Percentiles rank a stretch among this genome's conserved stretches.
Evolutionary conservation across 2,888 invertebrate species (phyloP).

Genomic region (Mythimna ferrago): DNA sequence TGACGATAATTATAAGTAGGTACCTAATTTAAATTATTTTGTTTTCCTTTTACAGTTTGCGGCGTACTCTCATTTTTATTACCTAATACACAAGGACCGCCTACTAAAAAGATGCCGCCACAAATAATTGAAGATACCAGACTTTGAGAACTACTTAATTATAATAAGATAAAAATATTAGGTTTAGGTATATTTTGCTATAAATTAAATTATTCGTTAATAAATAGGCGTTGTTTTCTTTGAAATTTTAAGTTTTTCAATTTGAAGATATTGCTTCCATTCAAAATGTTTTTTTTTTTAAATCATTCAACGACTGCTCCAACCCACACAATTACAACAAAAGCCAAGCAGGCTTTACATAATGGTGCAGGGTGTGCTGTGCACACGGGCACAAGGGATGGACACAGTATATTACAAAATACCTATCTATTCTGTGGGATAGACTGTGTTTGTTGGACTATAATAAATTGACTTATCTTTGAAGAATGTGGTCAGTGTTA

Average conservation of each 20-base stretch:
- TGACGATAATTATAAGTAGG: background rate
- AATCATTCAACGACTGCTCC: background rate
- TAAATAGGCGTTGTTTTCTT: background rate
- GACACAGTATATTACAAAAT: no score
- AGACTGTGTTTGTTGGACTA: no score
- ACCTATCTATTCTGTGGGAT: no score
- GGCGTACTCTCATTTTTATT: slow-evolving; percentile 72
- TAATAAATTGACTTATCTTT: no score
- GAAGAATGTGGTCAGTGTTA: no score
- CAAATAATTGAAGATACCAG: slow-evolving; percentile 43
- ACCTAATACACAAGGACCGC: slow-evolving; percentile 63
- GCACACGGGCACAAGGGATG: no score
- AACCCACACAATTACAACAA: no score
- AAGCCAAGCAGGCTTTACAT: no score
- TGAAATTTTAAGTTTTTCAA: background rate
- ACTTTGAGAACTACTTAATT: slow-evolving; percentile 48
- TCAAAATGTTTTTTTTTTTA: background rate
- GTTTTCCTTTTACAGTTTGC: slow-evolving; percentile 77
- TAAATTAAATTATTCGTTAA: slow-evolving; percentile 31
- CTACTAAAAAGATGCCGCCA: slow-evolving; percentile 33
- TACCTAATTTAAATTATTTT: background rate
- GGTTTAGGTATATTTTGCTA: background rate
- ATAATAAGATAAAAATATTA: background rate
- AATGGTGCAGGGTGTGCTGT: no score
- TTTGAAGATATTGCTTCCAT: background rate